Conservation (phyloP, 2,797 vertebrate genomes). For the Sebastes hubbsi region DNA sequence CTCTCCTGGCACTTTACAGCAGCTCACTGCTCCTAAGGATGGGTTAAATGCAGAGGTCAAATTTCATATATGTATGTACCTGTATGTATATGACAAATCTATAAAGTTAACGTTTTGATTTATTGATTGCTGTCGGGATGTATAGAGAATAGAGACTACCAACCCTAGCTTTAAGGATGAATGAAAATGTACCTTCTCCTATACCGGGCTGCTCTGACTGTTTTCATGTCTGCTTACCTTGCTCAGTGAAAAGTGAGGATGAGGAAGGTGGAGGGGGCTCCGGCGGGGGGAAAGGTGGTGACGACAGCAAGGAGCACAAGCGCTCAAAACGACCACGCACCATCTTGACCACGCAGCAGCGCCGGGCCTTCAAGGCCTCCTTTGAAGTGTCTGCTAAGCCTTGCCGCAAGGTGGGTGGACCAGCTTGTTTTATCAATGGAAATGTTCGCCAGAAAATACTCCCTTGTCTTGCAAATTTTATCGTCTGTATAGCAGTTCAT, state of each 20-base stretch:
- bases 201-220: background rate
- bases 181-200: background rate
- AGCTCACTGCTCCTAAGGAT: no score
- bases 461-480: background rate
- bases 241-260: slow-evolving; percentile 90
- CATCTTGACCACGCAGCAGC: slow-evolving; percentile 92
- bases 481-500: background rate
- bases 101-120: background rate
- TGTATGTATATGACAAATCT: no score
- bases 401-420: slow-evolving; percentile 87
- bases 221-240: slow-evolving; percentile 37
- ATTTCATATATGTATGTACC: no score
- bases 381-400: slow-evolving; percentile 94
- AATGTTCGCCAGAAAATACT: slow-evolving; percentile 9
- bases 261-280: slow-evolving; percentile 88
- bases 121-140: background rate
- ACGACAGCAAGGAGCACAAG: slow-evolving; percentile 90
- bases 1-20: rapidly evolving
- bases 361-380: slow-evolving; percentile 92
- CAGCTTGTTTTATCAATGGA: background rate
- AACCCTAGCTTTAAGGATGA: background rate
- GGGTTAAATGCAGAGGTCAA: no score
- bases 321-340: slow-evolving; percentile 91
- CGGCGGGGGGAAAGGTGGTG: slow-evolving; percentile 82
- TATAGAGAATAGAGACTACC: background rate